Evolutionary conservation across 2,113 vertebrate species (phyloP), one percentile per base, ranked within the genome.

Genomic region (Lasiurus borealis): DNA sequence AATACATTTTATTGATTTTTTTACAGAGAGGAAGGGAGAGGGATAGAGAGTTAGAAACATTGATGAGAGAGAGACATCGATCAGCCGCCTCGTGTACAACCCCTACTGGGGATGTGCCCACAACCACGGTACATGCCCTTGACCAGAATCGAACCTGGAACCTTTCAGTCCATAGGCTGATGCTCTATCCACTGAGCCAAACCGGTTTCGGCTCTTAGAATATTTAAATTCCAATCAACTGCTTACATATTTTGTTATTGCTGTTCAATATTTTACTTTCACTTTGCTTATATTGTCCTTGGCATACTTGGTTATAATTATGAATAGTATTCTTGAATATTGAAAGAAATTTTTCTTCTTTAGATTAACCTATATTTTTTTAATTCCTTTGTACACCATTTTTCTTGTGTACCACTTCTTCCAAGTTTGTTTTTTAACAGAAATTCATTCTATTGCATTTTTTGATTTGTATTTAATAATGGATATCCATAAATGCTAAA

Each of bases 221-320:
- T 95, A 85, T 72, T 77, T 90, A 78, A 77, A 88, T 71, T 54
- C n/a, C 19, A 84, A 31, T 71, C 50, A 71, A 84, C 34, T 62
- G 44, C 29, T 90, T 40, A 62, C 7, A n/a, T 64, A 46, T 69
- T 89, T 84, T 80, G 16, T 68, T 48, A 75, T 64, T 92, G 6
- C 62, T 46, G 2, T 50, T 84, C 18, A 85, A 13, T 64, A 71
- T 78, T 89, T 88, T 72, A 72, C 8, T 95, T 95, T 64, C 0
- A 69, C 4, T 34, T 83, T 88, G 50, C 69, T 77, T 84, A 71
- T 77, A 83, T 76, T 36, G 23, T 18, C 50, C 78, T 78, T 46
- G 80, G 59, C 50, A 40, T 73, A 31, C 9, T 75, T 81, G 29
- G 31, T 81, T 9, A 82, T 44, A 90, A 64, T 36, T 87, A 68